These are phyloP conservation scores for Drosophila grimshawi DNA, from an alignment of 1,140 invertebrate genomes.

Conservation along the genomic window DNA sequence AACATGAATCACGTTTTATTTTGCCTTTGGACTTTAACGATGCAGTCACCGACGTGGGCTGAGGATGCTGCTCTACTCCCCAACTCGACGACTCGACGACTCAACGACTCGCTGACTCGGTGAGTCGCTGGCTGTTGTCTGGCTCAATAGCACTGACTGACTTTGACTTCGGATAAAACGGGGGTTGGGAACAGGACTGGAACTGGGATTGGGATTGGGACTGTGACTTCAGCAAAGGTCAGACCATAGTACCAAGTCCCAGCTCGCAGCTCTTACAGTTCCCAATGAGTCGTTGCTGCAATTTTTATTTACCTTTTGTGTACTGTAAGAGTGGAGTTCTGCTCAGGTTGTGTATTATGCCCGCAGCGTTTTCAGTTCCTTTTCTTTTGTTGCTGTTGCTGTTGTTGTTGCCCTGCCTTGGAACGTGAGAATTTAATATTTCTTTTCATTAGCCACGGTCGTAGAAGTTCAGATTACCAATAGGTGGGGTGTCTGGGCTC, in stretches of 20 bases:
- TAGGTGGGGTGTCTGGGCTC: constrained; percentile 8
- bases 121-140: constrained; percentile 43
- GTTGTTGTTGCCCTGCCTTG: constrained; percentile 46
- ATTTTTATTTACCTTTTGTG: constrained; percentile 81
- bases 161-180: constrained; percentile 32
- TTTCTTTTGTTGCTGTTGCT: constrained; percentile 39
- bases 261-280: constrained; percentile 33
- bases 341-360: constrained; percentile 41
- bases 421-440: constrained; percentile 83
- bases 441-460: constrained; percentile 79
- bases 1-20: constrained; percentile 83
- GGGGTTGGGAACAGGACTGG: constrained; percentile 3
- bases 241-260: constrained; percentile 45
- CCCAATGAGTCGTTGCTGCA: constrained; percentile 50
- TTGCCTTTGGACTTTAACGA: constrained; percentile 81
- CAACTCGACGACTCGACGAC: constrained; percentile 60
- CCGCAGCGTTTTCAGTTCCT: constrained; percentile 37
- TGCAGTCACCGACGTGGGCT: constrained; percentile 61
- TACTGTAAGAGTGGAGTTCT: constrained; percentile 59
- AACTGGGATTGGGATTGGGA: constrained; percentile 14
- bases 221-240: constrained; percentile 59
- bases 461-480: constrained; percentile 19
- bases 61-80: constrained; percentile 47
- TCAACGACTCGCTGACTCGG: background rate
- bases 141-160: constrained; percentile 71